Percentiles rank a stretch among this genome's conserved stretches.
phyloP scores from a whole-genome alignment of 2,797 vertebrate genomes.

The Paedocypris micromegethes region DNA sequence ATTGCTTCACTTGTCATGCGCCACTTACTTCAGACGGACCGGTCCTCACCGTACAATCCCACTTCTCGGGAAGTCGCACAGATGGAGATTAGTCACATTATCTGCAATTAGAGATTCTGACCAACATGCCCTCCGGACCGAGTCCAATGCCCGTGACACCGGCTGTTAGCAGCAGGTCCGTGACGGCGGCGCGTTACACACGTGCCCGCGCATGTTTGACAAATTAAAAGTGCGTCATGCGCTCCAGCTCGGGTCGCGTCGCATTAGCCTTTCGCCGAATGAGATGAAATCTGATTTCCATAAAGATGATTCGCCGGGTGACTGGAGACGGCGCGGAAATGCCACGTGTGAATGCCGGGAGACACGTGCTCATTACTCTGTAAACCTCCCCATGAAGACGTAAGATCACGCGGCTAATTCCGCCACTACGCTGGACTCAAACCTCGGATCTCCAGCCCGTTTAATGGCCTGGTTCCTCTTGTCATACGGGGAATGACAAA shows the following conservation, averaged over 20 bases:
- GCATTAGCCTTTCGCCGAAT: conserved; percentile 4
- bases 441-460: no score
- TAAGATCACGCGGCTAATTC: no score
- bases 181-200: neutral
- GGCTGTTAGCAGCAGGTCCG: conserved; percentile 39
- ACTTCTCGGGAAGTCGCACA: conserved; percentile 13
- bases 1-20: neutral
- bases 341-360: no score
- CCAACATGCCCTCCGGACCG: conserved; percentile 29
- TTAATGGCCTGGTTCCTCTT: no score
- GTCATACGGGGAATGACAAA: no score
- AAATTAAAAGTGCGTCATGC: conserved; percentile 22
- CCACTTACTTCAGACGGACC: neutral
- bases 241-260: conserved; percentile 6
- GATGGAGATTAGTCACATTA: conserved; percentile 36
- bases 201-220: conserved; percentile 18
- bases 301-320: conserved; percentile 40
- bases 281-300: conserved; percentile 46
- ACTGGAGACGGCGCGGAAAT: conserved; percentile 10
- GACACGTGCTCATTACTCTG: no score
- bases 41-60: neutral
- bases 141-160: conserved; percentile 29
- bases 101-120: conserved; percentile 41
- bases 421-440: no score
- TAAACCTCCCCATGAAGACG: no score